Base-by-base conservation (phyloP, 1,140 invertebrate genomes). In the Apolygus lucorum region DNA sequence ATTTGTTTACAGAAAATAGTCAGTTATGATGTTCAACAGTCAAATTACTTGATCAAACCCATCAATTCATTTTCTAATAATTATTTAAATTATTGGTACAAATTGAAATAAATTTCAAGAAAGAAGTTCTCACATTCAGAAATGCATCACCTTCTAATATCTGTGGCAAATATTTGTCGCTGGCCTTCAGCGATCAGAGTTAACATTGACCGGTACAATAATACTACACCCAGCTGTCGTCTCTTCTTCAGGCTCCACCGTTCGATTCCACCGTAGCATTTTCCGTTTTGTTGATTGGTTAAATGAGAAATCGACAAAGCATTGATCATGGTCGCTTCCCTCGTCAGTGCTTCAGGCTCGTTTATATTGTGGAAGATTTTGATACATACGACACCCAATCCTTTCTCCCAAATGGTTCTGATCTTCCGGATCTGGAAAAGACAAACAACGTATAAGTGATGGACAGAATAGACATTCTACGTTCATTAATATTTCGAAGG, bases 301-400 rank as follows among this genome's bases (percentile, higher is more conserved):
- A 98, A 80, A 75, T 89, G 88, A 1, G 82, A 75, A 13, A 91
- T 71, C 74, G 91, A 89, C 29, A 98, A 76, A 0, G 92, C 90
- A 74, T 93, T 90, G 22, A 98, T 95, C 84, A 99, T 98, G 24
- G 89, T 85, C 0, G 94, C 94, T 79, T 99, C 96, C 70, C 95
- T 82, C 0, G 92, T 95, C 74, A 90, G 93, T 1, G 96, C 95
- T 80, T 98, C 96, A 0, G 88, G 91, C 0, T 92, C 87, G 70
- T 93, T 91, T 1, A 91, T 87, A 79, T 95, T 95, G 75, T 95
- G 92, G 78, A 95, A 98, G 54, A 95, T 83, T 73, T 96, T 91
- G 0, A 98, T 79, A 70, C 93, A 95, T 1, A 98, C 85, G 0
- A 98, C 93, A 13, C 96, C 96, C 17, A 84, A 78, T 26, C 86